phyloP scores from a whole-genome alignment of 2,797 vertebrate genomes.

The Menidia menidia region DNA sequence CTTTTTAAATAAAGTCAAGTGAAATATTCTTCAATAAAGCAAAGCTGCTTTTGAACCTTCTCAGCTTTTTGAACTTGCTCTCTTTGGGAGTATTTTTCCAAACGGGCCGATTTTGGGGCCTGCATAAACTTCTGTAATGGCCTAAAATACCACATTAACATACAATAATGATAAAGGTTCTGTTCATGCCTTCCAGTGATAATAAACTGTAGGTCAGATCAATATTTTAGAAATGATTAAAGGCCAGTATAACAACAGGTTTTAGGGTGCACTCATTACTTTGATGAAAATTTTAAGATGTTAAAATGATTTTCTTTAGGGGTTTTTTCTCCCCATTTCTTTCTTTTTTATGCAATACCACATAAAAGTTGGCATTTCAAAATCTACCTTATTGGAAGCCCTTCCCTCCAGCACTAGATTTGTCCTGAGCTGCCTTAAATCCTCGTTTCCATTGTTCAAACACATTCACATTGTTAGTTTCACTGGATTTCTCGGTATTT shows the following conservation, averaged over 20 bases:
- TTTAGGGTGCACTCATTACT: constrained; percentile 26
- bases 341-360: not conserved
- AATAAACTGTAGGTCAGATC: constrained; percentile 33
- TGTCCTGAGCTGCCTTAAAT: not conserved
- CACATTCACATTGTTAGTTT: not conserved
- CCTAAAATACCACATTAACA: constrained; percentile 72
- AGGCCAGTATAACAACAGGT: constrained; percentile 33
- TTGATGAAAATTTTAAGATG: constrained; percentile 8
- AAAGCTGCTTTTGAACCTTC: not conserved
- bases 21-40: not conserved
- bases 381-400: not conserved
- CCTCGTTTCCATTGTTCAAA: not conserved
- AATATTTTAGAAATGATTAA: constrained; percentile 32
- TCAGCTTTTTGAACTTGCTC: not conserved
- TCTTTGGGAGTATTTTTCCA: not conserved
- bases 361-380: not conserved
- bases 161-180: constrained; percentile 61
- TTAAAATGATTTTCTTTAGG: not conserved
- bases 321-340: not conserved
- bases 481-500: too few species aligned
- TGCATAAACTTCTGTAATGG: constrained; percentile 17
- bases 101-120: not conserved
- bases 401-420: too few species aligned
- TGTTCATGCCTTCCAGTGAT: constrained; percentile 16
- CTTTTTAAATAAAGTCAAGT: too few species aligned